Conservation (phyloP, 2,113 vertebrate genomes). For the Prionailurus viverrinus region DNA sequence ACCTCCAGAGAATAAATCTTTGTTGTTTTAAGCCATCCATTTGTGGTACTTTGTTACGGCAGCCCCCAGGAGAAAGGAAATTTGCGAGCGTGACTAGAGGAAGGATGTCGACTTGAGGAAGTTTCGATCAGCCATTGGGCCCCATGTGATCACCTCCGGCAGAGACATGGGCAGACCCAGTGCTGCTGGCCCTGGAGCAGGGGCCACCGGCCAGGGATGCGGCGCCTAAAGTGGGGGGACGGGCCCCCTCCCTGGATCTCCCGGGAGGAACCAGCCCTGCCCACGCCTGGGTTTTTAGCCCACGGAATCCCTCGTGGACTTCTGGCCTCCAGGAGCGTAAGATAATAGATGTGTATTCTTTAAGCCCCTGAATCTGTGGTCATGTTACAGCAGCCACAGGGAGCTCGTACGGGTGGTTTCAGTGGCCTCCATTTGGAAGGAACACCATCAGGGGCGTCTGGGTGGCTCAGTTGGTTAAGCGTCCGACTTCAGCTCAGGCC, state of each 20-base stretch:
- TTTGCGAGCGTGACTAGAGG: not conserved
- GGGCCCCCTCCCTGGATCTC: not conserved
- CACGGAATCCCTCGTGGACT: not conserved
- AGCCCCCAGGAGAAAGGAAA: not conserved
- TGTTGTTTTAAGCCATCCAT: not conserved
- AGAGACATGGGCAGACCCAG: not conserved
- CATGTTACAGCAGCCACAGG: not conserved
- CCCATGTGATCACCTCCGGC: not conserved
- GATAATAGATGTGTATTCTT: not conserved
- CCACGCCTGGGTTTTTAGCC: not conserved
- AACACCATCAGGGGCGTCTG: no score
- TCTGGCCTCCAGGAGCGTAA: not conserved
- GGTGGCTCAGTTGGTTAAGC: no score
- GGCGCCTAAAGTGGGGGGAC: no score
- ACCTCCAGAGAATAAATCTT: not conserved
- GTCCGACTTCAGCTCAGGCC: no score
- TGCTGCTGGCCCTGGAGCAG: not conserved
- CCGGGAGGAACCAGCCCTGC: not conserved
- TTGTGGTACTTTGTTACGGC: not conserved
- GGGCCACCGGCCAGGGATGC: no score
- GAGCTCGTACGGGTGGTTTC: not conserved
- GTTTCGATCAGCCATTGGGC: not conserved
- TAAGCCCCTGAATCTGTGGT: not conserved
- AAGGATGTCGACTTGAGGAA: not conserved
- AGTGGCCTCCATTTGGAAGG: not conserved